Evolutionary conservation across 2,888 invertebrate species (phyloP).

Genomic region (Phragmatobia fuliginosa): DNA sequence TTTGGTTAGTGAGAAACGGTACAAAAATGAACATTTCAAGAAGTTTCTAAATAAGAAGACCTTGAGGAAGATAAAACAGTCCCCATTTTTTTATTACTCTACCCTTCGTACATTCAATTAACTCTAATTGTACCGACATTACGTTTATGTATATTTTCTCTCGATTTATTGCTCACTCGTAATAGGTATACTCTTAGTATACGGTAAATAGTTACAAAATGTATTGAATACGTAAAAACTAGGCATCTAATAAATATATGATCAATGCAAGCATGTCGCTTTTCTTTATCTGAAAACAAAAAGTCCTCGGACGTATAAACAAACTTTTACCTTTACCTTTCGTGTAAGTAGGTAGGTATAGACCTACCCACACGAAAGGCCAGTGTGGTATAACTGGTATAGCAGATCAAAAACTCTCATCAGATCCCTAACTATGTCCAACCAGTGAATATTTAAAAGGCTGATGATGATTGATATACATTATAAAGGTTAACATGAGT

Average conservation of each 20-base stretch:
- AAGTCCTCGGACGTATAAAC: too few relatives aligned
- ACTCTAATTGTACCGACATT: not conserved
- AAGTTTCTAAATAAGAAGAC: not conserved
- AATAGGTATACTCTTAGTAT: too few relatives aligned
- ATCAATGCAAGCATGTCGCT: not conserved
- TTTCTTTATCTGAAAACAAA: not conserved
- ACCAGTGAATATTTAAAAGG: too few relatives aligned
- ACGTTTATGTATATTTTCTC: not conserved
- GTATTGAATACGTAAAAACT: not conserved
- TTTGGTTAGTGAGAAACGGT: not conserved
- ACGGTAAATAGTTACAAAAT: constrained; percentile 3
- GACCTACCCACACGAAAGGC: too few relatives aligned
- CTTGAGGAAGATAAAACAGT: not conserved
- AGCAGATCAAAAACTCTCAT: too few relatives aligned
- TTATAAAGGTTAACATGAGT: not conserved
- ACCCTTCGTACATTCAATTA: not conserved
- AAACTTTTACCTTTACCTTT: too few relatives aligned
- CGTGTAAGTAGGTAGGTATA: too few relatives aligned
- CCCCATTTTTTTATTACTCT: not conserved
- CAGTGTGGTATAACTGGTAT: too few relatives aligned
- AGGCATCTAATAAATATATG: not conserved
- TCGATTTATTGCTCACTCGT: not conserved
- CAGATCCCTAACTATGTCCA: too few relatives aligned
- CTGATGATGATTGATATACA: too few relatives aligned
- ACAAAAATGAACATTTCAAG: not conserved